Base-by-base conservation (phyloP, 2,888 invertebrate species). In the Ashinkailepas kermadecensis region DNA sequence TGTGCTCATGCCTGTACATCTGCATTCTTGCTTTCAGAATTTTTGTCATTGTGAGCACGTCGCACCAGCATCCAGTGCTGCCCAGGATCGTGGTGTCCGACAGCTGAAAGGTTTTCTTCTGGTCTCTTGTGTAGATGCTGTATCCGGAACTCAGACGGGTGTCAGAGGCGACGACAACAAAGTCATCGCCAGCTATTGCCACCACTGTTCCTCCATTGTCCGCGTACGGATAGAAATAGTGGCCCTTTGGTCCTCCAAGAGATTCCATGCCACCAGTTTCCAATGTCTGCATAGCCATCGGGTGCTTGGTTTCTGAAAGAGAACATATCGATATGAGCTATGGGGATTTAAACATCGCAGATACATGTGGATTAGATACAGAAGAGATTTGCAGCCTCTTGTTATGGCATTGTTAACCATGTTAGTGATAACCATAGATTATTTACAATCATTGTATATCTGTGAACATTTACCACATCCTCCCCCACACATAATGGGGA, bases 51-150 rank as follows among this genome's bases (percentile, higher is more conserved):
- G 98, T 95, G 25, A 98, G 89, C 9, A 95, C 95, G 88, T 99
- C 99, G 86, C 98, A 97, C 95, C 99, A 98, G 88, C 99, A 99
- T 39, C 99, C 99, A 54, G 95, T 92, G 82, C 95, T 95, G 0
- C 95, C 97, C n/a, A 99, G 89, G 65, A 99, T 93, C 0, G 97
- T 96, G 80, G 91, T 91, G 0, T 92, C 89, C 0, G 96, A 94
- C 85, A 98, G 88, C 84, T 91, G 89, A 86, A 96, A 96, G 15
- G 97, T 89, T 88, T 98, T 98, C 84, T 94, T 92, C 87, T 95
- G 95, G 82, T 95, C 92, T 67, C 97, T 91, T 0, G 96, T 94
- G 86, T 95, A 94, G 86, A 98, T 97, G 8, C 93, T 92, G 88
- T 93, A 97, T 0, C 97, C 97, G 83, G 94, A 91, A 87, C 95